Base-by-base conservation (phyloP, 2,113 vertebrate genomes). In the Phycodurus eques region DNA sequence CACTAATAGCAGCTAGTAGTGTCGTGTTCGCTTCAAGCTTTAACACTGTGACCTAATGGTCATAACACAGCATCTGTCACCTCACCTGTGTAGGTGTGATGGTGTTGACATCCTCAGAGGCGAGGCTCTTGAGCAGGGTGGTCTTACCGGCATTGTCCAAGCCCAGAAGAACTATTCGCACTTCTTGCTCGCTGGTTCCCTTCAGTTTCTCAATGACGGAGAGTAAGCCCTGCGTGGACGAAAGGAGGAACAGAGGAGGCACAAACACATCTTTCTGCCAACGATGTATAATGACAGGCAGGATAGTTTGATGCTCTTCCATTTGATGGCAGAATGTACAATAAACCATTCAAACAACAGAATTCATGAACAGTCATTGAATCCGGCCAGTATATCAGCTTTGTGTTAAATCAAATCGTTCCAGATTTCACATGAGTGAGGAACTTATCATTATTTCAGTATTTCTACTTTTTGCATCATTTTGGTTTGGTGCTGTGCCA, bases 71-170 rank as follows among this genome's bases (percentile, higher is more conserved):
- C 5, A 12, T 65, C 10, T 46, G 19, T 70, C 44, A 17, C 10
- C 42, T 39, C 80, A 95, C 94, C 93, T 95, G 94, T 12, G 94
- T 96, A 12, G 95, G 95, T 0, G 94, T 95, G 90, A 96, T 94
- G 73, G 93, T 95, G 92, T 92, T 95, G 74, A 95, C 88, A 54
- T 95, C 95, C 80, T 95, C 95, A 0, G 93, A 94, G 0, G 94
- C 94, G 0, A 96, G 88, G 54, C 83, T 80, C 84, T 94, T 96
- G 78, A 96, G 87, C 77, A 96, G 88, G 0, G 94, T 96, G 57
- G 95, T 96, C 85, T 96, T 96, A 15, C 95, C 94, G 0, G 95
- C 95, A 0, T 96, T 96, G 81, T 96, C 95, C 89, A 96, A 83
- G 31, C 95, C 95, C 76, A 96, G 88, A 60, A 96, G 92, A 44